Base-by-base conservation (phyloP, 2,888 invertebrate species). In the Pheosia gnoma region DNA sequence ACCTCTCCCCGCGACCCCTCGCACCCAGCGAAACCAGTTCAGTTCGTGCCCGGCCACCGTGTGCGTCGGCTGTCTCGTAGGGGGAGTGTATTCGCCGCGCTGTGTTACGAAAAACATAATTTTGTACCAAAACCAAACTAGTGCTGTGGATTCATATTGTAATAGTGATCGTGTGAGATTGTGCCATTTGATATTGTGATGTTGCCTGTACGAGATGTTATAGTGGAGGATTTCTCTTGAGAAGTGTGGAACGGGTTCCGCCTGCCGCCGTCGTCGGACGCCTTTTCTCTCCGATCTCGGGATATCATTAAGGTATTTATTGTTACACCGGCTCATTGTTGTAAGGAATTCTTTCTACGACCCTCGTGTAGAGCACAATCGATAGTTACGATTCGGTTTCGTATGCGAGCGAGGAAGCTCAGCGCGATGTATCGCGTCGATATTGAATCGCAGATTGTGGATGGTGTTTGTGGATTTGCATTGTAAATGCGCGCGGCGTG, bases 221-320 rank as follows among this genome's bases (percentile, higher is more conserved):
- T 87, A 87, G 90, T 91, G 91, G 84, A 89, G 91, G 91, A 93
- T 93, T 92, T 87, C 84, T 88, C 81, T 87, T 90, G 83, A 87
- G 84, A 85, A 91, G 82, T 85, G 87, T 90, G 85, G 87, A 86
- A 87, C 88, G 90, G 87, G 88, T 86, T 80, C 83, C 84, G 87
- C 85, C 85, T 86, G 86, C 86, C 79, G 86, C 78, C 79, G 86
- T 77, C 79, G 85, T 84, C 87, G 89, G 91, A 90, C 93, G 93
- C 91, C 87, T 90, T 89, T 89, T 88, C 90, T 85, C 87, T 89
- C 86, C 83, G 89, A 88, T 91, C 93, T 89, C 87, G 87, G 93
- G 93, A 93, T 93, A 93, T 92, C 93, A 93, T 93, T 93, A 93
- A 93, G 93, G 93, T 93, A 93, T 93, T 93, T 93, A 93, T 93